Base-by-base conservation (phyloP, 2,888 invertebrate genomes). In the Raillietiella orientalis region DNA sequence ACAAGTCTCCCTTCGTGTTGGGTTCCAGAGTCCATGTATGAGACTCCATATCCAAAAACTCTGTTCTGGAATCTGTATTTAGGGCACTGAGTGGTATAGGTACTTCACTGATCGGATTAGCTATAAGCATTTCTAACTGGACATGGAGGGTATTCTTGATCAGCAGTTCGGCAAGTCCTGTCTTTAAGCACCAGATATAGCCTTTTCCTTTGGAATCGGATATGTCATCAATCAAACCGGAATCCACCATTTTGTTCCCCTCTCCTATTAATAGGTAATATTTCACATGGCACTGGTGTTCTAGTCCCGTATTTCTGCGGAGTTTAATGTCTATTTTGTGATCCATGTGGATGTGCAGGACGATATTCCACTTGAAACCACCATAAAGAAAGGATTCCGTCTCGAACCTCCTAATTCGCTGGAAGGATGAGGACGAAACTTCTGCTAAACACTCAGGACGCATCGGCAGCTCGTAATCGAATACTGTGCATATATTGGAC, bases 291-390 rank as follows among this genome's bases (percentile, higher is more conserved):
- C 70, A 70, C 25, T 62, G 59, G 41, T 70, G 69, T 36, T 70
- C 70, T 40, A 69, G 69, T 23, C 67, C 69, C n/a, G 70, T 69
- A 28, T 67, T 55, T 26, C 71, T 54, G 38, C 62, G 59, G 20
- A 72, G 40, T 28, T 42, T 42, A 4, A 50, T 37, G 37, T 36
- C 41, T 51, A 34, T 34, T 23, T 24, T 36, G 30, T 37, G 40
- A 13, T 39, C 44, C 28, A 38, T 39, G 16, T 59, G 59, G 36
- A 58, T 58, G 16, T 56, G 58, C 21, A 62, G 55, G 2, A 61
- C 53, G 23, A 71, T 52, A 37, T 66, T 67, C 72, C 72, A 72
- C 40, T 72, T 71, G 43, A 66, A 70, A 15, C 66, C 63, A 5
- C 70, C 70, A 41, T 69, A 72, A 1, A 63, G 59, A 43, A 72